These are phyloP conservation scores for Drosophila pandora DNA, from an alignment of 1,140 invertebrate genomes.

Conservation along the genomic window DNA sequence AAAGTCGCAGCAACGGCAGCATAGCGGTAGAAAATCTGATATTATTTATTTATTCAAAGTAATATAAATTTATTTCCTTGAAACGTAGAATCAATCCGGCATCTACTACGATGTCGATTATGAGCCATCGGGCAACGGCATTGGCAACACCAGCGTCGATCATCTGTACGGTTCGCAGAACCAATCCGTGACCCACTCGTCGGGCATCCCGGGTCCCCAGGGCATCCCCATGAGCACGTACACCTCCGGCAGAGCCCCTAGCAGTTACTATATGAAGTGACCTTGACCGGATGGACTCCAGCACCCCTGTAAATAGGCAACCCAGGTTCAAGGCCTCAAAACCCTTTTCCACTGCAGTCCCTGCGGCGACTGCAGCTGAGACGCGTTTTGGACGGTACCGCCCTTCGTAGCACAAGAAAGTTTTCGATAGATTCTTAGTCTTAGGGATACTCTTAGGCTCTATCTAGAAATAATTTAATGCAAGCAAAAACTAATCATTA, in stretches of 20 bases:
- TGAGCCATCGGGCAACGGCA: conserved; percentile 87
- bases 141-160: conserved; percentile 76
- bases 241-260: conserved; percentile 84
- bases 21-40: conserved; percentile 86
- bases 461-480: conserved; percentile 31
- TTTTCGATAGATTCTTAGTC: conserved; percentile 29
- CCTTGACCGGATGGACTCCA: not conserved
- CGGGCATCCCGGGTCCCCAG: conserved; percentile 85
- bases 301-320: conserved; percentile 68
- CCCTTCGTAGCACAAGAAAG: conserved; percentile 37
- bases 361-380: conserved; percentile 67
- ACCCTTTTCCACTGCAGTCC: conserved; percentile 77
- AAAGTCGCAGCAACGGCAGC: conserved; percentile 89
- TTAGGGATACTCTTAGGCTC: conserved; percentile 40
- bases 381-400: conserved; percentile 55
- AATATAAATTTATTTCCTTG: conserved; percentile 50
- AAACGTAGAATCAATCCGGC: conserved; percentile 90
- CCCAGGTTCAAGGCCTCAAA: conserved; percentile 53
- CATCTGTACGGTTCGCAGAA: conserved; percentile 80
- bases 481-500: conserved; percentile 77
- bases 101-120: conserved; percentile 95
- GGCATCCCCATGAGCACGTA: conserved; percentile 89
- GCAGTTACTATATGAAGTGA: conserved; percentile 83
- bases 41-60: not conserved
- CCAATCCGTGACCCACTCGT: conserved; percentile 72